Evolutionary conservation across 2,113 vertebrate species (phyloP), one percentile per base, ranked within the genome.

Genomic region (Lycaon pictus): DNA sequence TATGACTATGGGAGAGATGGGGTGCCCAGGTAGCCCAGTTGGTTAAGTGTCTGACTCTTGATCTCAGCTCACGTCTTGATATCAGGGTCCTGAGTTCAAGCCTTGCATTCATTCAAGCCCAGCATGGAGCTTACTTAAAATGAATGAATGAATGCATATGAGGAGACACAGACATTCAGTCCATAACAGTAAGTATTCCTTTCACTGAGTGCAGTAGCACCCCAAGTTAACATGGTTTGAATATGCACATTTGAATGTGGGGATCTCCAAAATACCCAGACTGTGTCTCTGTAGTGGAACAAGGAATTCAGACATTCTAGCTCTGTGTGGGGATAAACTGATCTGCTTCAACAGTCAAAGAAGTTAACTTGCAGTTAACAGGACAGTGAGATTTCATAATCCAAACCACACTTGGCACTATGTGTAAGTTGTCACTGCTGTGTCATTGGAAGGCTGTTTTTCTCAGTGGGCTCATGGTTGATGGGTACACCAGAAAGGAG

Each of bases 371-470:
- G 84, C 69, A 56, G 65, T 96, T 96, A 87, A 89, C 4, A 55
- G 69, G 69, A 63, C 8, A 67, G 88, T 94, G 79, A 77, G 32
- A 83, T 95, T 97, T 97, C 63, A 55, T 96, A 96, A 98, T 95
- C 79, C 58, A 93, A 76, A 83, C 85, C 89, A 87, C 90, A 63
- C 48, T 93, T 90, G 71, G 71, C 25, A 0, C 55, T 93, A 0
- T 81, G 85, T 85, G 4, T 60, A 90, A 72, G 58, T 2, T 0
- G 25, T 90, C 89, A 81, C 83, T 92, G 80, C 87, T 98, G 48
- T 97, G 93, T 93, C 58, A 88, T 56, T 10, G 12, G 35, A 97
- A 96, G 80, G 62, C 74, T 85, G 56, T 96, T 90, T 97, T 29
- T 94, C 51, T 96, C 17, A 37, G 12, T 76, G 58, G 53, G 90